These are phyloP conservation scores for Camponotus floridanus DNA, from an alignment of 1,140 invertebrate species.

Conservation along the genomic window DNA sequence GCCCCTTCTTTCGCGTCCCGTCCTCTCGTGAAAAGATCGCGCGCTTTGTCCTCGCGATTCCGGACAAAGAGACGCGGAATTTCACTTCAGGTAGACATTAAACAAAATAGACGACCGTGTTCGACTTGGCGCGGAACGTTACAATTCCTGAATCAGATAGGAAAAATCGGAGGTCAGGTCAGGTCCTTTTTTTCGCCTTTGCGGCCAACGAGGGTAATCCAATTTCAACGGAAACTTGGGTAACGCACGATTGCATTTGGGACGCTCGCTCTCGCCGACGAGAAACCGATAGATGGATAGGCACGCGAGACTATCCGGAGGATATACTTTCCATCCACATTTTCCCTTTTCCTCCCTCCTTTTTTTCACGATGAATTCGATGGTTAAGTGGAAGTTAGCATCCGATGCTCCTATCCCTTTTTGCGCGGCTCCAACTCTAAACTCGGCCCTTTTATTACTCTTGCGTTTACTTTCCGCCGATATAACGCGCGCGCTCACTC, in stretches of 20 bases:
- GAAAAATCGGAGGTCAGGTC: slow-evolving; percentile 17
- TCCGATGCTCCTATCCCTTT: slow-evolving; percentile 38
- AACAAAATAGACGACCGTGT: slow-evolving; percentile 26
- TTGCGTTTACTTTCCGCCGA: slow-evolving; percentile 59
- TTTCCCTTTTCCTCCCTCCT: neutral
- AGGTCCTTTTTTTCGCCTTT: slow-evolving; percentile 54
- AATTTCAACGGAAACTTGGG: slow-evolving; percentile 62
- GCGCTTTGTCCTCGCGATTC: slow-evolving; percentile 70
- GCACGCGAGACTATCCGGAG: slow-evolving; percentile 24
- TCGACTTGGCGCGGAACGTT: neutral
- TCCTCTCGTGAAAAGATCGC: slow-evolving; percentile 33
- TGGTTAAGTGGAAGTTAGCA: slow-evolving; percentile 56
- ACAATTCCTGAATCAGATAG: slow-evolving; percentile 7
- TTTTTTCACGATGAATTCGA: slow-evolving; percentile 49
- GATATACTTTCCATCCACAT: slow-evolving; percentile 5
- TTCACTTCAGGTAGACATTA: slow-evolving; percentile 56
- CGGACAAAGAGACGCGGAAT: slow-evolving; percentile 75
- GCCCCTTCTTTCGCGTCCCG: neutral
- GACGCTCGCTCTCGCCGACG: slow-evolving; percentile 54
- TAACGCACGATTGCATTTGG: slow-evolving; percentile 53
- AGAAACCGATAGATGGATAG: slow-evolving; percentile 38
- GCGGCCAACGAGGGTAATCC: slow-evolving; percentile 55
- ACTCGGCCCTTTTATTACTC: slow-evolving; percentile 59
- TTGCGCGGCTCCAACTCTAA: slow-evolving; percentile 39
- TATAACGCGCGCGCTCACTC: slow-evolving; percentile 39